Conservation (phyloP, 2,888 invertebrate genomes). For the Esperia sulphurella region DNA sequence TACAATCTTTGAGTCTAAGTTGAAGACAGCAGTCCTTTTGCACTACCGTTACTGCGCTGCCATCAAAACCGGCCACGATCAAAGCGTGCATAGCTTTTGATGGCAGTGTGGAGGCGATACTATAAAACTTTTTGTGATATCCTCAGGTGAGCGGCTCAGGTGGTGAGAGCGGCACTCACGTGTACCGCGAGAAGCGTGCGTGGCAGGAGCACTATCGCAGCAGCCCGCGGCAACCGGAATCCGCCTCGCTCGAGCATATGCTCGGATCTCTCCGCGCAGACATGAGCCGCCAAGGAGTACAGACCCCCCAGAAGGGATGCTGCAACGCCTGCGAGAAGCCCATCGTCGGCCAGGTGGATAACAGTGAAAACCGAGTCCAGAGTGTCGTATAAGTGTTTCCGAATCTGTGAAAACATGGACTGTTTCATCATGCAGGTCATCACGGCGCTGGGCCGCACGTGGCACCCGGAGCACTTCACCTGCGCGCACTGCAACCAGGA, state of each 20-base stretch:
- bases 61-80: conserved; percentile 5
- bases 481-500: conserved; percentile 98
- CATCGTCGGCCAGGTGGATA: conserved; percentile 94
- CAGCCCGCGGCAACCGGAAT: conserved; percentile 77
- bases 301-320: conserved; percentile 99
- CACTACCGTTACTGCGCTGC: conserved; percentile 17
- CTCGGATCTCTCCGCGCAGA: conserved; percentile 96
- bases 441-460: conserved; percentile 98
- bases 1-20: conserved; percentile 2
- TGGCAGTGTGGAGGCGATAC: conserved; percentile 5
- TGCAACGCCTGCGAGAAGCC: conserved; percentile 99
- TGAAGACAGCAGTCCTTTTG: conserved; percentile 1
- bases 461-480: conserved; percentile 99
- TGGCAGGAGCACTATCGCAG: conserved; percentile 77
- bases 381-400: conserved; percentile 15
- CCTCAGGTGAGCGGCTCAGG: conserved; percentile 63
- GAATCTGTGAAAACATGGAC: conserved; percentile 32
- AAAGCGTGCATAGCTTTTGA: background rate
- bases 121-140: conserved; percentile 1
- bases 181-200: conserved; percentile 81
- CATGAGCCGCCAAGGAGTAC: conserved; percentile 99
- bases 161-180: conserved; percentile 75
- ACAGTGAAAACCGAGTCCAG: conserved; percentile 2
- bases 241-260: conserved; percentile 86
- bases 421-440: conserved; percentile 81